Conservation (phyloP, 2,888 invertebrate species). For the Helobdella robusta region DNA sequence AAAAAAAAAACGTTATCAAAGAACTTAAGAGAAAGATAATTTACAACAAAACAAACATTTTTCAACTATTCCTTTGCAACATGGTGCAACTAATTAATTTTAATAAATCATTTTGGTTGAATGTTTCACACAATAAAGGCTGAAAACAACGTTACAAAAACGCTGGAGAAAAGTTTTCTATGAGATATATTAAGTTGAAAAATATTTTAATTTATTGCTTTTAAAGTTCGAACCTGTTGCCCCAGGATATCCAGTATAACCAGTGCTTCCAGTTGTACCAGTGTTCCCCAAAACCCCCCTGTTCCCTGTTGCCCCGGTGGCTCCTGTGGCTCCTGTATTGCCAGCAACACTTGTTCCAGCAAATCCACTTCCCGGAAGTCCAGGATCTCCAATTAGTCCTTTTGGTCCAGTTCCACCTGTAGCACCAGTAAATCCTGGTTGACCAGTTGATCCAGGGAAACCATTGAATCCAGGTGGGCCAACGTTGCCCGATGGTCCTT, state of each 20-base stretch:
- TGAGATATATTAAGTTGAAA: too few relatives aligned
- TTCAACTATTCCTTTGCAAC: too few relatives aligned
- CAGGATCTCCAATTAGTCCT: conserved; percentile 4
- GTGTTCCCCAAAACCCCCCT: not conserved
- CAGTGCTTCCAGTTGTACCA: conserved; percentile 25
- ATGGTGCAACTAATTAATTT: too few relatives aligned
- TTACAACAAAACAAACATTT: too few relatives aligned
- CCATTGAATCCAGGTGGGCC: not conserved
- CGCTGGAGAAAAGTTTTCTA: too few relatives aligned
- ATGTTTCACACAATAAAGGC: too few relatives aligned
- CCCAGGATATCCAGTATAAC: conserved; percentile 25
- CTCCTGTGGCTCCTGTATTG: not conserved
- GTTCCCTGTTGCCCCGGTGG: not conserved
- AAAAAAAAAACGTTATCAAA: too few relatives aligned
- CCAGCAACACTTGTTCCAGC: too few relatives aligned
- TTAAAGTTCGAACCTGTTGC: conserved; percentile 7
- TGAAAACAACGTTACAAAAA: too few relatives aligned
- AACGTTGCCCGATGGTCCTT: not conserved
- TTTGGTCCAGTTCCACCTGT: conserved; percentile 13
- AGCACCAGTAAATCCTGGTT: conserved; percentile 13
- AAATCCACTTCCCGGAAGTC: conserved; percentile 7
- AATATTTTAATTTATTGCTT: too few relatives aligned
- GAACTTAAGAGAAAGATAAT: too few relatives aligned
- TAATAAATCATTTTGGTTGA: too few relatives aligned
- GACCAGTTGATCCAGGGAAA: not conserved